Evolutionary conservation across 2,888 invertebrate genomes (phyloP).

Genomic region (Ypsolopha scabrella): DNA sequence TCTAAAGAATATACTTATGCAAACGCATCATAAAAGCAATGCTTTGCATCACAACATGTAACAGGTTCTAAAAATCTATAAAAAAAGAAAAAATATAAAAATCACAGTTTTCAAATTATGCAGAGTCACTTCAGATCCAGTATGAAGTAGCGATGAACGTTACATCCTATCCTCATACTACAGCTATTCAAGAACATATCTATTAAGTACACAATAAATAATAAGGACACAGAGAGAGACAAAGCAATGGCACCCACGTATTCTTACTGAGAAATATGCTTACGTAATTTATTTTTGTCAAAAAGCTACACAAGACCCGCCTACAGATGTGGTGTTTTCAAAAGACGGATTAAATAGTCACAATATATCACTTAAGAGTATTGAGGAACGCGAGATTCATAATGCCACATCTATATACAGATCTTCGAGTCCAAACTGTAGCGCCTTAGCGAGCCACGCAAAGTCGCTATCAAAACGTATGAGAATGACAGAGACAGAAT

Average conservation of each 20-base stretch:
- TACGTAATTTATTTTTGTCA: conserved; percentile 5
- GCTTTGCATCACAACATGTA: conserved; percentile 62
- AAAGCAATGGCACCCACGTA: conserved; percentile 58
- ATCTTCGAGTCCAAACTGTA: too few species aligned
- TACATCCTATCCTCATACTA: conserved; percentile 43
- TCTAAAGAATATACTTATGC: background rate
- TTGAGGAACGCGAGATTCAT: too few species aligned
- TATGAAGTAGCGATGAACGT: conserved; percentile 51
- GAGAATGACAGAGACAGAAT: too few species aligned
- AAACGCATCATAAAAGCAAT: conserved; percentile 26
- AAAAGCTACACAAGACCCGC: too few species aligned
- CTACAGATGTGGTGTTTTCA: too few species aligned
- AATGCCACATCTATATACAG: too few species aligned
- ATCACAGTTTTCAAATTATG: conserved; percentile 70
- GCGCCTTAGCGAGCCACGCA: too few species aligned
- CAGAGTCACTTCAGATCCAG: conserved; percentile 64
- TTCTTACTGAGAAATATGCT: conserved; percentile 41
- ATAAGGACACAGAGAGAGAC: conserved; percentile 58
- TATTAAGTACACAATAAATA: conserved; percentile 65
- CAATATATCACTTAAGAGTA: too few species aligned
- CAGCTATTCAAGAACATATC: conserved; percentile 44
- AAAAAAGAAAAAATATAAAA: conserved; percentile 61
- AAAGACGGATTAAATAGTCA: too few species aligned
- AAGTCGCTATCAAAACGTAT: too few species aligned
- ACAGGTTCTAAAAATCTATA: conserved; percentile 60